Conservation (phyloP, 2,888 invertebrate species). For the Antitype chi region DNA sequence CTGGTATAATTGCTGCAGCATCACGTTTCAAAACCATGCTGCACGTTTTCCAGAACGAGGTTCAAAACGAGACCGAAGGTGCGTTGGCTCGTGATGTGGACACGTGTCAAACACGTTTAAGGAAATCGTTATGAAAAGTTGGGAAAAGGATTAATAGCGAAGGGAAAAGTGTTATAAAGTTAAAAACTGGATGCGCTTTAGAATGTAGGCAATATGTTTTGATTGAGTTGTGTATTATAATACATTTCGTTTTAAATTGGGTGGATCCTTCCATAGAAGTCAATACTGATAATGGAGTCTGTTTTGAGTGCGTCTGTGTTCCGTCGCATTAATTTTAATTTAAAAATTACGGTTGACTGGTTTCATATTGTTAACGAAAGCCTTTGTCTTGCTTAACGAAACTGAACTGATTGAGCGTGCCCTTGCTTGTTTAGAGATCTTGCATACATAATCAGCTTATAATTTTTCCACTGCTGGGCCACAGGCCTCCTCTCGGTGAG, state of each 20-base stretch:
- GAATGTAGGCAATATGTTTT: no score
- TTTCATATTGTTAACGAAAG: neutral
- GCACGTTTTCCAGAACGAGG: slow-evolving; percentile 48
- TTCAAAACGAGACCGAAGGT: neutral
- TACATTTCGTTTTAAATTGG: neutral
- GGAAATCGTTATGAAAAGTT: slow-evolving; percentile 25
- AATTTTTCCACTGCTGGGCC: neutral
- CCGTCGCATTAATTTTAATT: neutral
- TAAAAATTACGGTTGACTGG: neutral
- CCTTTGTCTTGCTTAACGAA: neutral
- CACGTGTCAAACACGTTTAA: slow-evolving; percentile 17
- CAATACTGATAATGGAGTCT: no score
- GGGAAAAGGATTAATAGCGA: neutral
- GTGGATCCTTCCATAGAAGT: neutral
- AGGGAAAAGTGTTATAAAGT: neutral
- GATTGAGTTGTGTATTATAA: neutral
- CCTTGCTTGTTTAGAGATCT: neutral
- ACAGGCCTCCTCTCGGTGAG: no score
- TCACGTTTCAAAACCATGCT: slow-evolving; percentile 27
- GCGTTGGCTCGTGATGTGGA: neutral
- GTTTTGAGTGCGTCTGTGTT: neutral
- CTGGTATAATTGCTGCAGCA: neutral
- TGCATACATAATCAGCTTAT: neutral
- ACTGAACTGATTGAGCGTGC: neutral
- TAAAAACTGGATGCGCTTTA: neutral